phyloP scores from a whole-genome alignment of 35 echinoderm and acorn worm species.

The Ophiothrix spiculata region DNA sequence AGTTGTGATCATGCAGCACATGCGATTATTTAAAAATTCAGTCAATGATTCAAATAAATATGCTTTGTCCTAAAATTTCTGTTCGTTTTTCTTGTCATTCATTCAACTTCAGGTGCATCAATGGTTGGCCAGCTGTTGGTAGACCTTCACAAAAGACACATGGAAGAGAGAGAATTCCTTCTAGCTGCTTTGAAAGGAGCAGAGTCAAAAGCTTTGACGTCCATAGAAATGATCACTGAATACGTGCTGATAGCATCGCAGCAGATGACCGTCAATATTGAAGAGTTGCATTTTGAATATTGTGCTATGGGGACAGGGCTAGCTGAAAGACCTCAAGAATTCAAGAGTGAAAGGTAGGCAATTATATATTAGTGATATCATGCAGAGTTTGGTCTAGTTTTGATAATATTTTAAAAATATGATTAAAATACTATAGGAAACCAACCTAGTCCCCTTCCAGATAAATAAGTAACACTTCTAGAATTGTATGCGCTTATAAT shows the following conservation, averaged over 20 bases:
- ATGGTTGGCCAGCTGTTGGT: slow-evolving; percentile 72
- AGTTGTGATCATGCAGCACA: too few species aligned
- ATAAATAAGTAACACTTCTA: too few species aligned
- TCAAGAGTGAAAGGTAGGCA: slow-evolving; percentile 74
- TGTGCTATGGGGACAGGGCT: slow-evolving; percentile 75
- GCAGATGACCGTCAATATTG: slow-evolving; percentile 44
- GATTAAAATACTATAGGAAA: too few species aligned
- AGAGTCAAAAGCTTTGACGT: slow-evolving; percentile 58
- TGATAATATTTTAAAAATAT: too few species aligned
- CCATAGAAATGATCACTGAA: slow-evolving; percentile 92
- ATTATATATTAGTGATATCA: too few species aligned
- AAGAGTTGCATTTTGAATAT: slow-evolving; percentile 69
- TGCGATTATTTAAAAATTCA: too few species aligned
- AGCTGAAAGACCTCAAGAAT: slow-evolving; percentile 83
- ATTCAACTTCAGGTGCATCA: slow-evolving; percentile 59
- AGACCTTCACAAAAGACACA: slow-evolving; percentile 79
- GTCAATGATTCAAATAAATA: too few species aligned
- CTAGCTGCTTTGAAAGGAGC: slow-evolving; percentile 61
- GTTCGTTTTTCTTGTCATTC: too few species aligned
- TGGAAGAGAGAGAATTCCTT: slow-evolving; percentile 69
- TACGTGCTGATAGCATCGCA: slow-evolving; percentile 55
- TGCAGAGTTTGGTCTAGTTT: too few species aligned
- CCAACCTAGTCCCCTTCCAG: too few species aligned
- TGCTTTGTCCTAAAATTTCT: too few species aligned
- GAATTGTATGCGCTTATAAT: too few species aligned